Evolutionary conservation across 2,797 vertebrate species (phyloP), one percentile per base, ranked within the genome.

Genomic region (Oceanodroma leucorhoa): DNA sequence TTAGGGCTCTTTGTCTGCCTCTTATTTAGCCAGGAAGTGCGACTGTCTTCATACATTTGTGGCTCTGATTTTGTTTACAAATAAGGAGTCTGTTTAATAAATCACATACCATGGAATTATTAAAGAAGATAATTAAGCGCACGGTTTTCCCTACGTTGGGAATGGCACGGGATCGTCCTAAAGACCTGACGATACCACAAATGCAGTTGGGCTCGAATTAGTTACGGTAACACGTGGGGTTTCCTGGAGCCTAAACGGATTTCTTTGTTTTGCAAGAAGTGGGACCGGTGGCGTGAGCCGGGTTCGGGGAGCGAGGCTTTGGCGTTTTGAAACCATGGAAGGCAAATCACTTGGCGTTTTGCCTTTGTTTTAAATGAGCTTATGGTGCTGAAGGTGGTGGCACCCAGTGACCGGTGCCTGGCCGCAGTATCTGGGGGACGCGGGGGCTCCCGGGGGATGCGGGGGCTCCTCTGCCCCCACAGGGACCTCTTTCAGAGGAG

Each of bases 41-140:
- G n/a, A 92, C 93, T 94, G 1, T 94, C 73, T 83, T 73, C 32
- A 10, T 57, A 77, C 83, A 82, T 97, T 94, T 94, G 82, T 64
- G 81, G 84, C 85, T 96, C 93, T 90, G 92, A 93, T 97, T 97
- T 94, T 97, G 95, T 97, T 97, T 96, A 95, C 95, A 94, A 96
- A 96, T 96, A 94, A 87, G 93, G 87, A 95, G 84, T 83, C 67
- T 88, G 95, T 85, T 94, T 97, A 96, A 95, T 96, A 97, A 97
- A 94, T 95, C 84, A 87, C 92, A 89, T 95, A 94, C 73, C 95
- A 79, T 81, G 91, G 94, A 94, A 94, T 97, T 97, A 97, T 97
- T 97, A 95, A 95, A 96, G 93, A 93, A 96, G 93, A 96, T 97
- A 97, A 96, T 96, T 94, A 97, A 97, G 72, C 75, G 21, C 92